Evolutionary conservation across 2,113 vertebrate genomes (phyloP).

Genomic region (Barnardius zonarius): DNA sequence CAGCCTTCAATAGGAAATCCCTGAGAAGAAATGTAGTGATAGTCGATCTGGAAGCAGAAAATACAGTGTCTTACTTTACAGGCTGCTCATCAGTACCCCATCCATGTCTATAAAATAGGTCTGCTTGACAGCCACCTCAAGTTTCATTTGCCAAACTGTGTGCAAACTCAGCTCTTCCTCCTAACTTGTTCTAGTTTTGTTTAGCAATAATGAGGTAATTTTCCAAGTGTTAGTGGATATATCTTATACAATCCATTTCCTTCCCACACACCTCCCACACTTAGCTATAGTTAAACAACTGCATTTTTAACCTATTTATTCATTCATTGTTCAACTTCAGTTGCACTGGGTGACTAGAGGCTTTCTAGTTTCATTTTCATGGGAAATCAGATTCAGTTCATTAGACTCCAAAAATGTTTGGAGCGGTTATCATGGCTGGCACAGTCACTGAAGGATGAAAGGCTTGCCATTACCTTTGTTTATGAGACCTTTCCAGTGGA

Average conservation of each 20-base stretch:
- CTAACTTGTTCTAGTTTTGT: neutral
- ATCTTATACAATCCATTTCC: neutral
- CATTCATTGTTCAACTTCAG: neutral
- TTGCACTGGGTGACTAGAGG: neutral
- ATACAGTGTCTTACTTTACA: neutral
- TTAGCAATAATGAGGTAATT: neutral
- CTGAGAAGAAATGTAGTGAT: slow-evolving; percentile 88
- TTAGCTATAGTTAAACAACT: neutral
- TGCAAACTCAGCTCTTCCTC: neutral
- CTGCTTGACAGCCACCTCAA: neutral
- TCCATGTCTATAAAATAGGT: neutral
- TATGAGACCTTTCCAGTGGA: neutral
- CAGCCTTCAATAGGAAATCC: slow-evolving; percentile 87
- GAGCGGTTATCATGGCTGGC: neutral
- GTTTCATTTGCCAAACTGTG: neutral
- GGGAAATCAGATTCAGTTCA: neutral
- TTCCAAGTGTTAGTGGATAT: neutral
- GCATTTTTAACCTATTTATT: neutral
- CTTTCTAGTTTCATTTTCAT: neutral
- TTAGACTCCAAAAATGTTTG: neutral
- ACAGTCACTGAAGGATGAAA: neutral
- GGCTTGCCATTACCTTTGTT: neutral
- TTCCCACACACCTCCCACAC: slow-evolving; percentile 2
- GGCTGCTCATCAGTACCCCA: neutral
- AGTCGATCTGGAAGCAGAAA: slow-evolving; percentile 82